Percentiles rank a stretch among this genome's conserved stretches.
These are phyloP conservation scores for Heliconius melpomene DNA, from an alignment of 1,140 invertebrate species.

Conservation along the genomic window DNA sequence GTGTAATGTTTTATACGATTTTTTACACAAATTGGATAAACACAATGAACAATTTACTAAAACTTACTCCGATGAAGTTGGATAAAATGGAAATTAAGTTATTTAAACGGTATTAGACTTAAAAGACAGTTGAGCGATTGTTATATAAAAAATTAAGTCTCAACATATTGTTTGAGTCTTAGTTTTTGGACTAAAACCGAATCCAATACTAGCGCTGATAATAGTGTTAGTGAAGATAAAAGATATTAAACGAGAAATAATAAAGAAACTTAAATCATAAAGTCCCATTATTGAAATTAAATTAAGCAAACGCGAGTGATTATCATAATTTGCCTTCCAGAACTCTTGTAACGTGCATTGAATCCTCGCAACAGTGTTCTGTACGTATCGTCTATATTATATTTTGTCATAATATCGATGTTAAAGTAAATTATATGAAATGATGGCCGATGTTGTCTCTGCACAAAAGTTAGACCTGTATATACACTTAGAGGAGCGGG, in stretches of 20 bases:
- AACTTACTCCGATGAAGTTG: neutral
- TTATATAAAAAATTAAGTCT: constrained; percentile 2
- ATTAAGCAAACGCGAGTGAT: constrained; percentile 21
- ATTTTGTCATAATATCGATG: constrained; percentile 38
- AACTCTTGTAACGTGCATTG: constrained; percentile 21
- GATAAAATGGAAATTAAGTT: constrained; percentile 18
- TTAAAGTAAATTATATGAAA: constrained; percentile 35
- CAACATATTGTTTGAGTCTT: constrained; percentile 7
- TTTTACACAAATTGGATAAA: constrained; percentile 39
- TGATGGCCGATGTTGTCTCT: constrained; percentile 37
- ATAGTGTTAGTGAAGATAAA: neutral
- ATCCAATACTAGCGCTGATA: constrained; percentile 1
- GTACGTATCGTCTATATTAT: constrained; percentile 44
- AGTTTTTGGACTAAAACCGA: neutral
- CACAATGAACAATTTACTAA: constrained; percentile 17
- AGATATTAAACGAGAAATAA: neutral
- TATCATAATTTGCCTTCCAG: constrained; percentile 29
- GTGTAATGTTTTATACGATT: constrained; percentile 38
- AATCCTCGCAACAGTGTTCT: constrained; percentile 35
- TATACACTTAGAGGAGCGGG: constrained; percentile 59
- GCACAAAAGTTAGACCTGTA: constrained; percentile 55
- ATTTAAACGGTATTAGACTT: constrained; percentile 10
- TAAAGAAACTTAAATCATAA: constrained; percentile 3
- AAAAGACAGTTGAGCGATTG: constrained; percentile 6
- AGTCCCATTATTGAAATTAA: neutral